Evolutionary conservation across 2,888 invertebrate species (phyloP), one percentile per base, ranked within the genome.

Genomic region (Leptinotarsa rubiginosa): DNA sequence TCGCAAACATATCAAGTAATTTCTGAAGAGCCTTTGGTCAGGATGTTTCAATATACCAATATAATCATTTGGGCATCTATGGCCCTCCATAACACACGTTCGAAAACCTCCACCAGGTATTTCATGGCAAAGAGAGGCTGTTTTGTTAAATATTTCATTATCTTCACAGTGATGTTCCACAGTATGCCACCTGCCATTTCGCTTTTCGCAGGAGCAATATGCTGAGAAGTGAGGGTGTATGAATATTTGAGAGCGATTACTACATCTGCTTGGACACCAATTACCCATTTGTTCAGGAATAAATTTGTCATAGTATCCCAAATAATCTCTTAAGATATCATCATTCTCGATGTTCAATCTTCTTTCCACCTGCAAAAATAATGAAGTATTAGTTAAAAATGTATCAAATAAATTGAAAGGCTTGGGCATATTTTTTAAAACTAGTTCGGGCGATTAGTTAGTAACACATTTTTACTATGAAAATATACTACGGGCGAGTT

Each of bases 251-350:
- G 56, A 56, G 20, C 22, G 20, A 47, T 41, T 20, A 4, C 56
- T 47, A 47, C 69, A 69, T 4, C 5, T 47, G 2, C 16, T 16
- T 20, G 69, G 69, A 56, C 69, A 69, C 69, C 69, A 69, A 25
- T 69, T 12, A 20, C 20, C 20, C n/a, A 56, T n/a, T 56, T 56
- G 41, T 47, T 69, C 56, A 2, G 69, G 31, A 56, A 56, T 20
- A 47, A 69, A 69, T n/a, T 56, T 25, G 41, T 47, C 56, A 22
- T 56, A 56, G 20, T 69, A 69, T 16, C 69, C 69, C n/a, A 69
- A 54, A 41, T 56, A 69, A 20, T 69, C 69, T 47, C 69, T 25
- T 41, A 62, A 47, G 18, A 69, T 54, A n/a, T 25, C n/a, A 56
- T 49, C 25, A 15, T 56, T 56, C 22, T 22, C 56, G 16, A 56